Percentiles rank a stretch among this genome's conserved stretches.
phyloP scores from a whole-genome alignment of 2,113 vertebrate genomes.

The Podiceps cristatus region DNA sequence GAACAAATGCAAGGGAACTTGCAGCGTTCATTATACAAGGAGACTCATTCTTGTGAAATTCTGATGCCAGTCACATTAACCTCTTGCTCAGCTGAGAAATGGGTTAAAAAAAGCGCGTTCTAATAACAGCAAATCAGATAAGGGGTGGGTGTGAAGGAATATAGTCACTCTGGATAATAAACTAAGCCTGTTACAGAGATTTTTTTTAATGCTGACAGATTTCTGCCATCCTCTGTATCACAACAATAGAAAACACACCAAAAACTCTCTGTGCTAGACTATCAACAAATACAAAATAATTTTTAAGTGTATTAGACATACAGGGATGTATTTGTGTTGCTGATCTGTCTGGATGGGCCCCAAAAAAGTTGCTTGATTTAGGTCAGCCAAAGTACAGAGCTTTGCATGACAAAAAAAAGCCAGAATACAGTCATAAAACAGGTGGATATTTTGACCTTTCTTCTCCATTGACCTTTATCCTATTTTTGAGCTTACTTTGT shows the following conservation, averaged over 20 bases:
- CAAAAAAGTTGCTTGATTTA: neutral
- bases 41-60: neutral
- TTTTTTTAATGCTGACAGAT: neutral
- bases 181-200: neutral
- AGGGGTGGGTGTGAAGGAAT: neutral
- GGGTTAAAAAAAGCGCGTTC: neutral
- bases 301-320: neutral
- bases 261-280: neutral
- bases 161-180: neutral
- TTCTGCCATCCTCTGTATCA: neutral
- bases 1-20: neutral
- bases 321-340: neutral
- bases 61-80: neutral
- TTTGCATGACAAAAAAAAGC: neutral
- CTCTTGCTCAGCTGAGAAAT: neutral
- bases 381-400: conserved; percentile 10
- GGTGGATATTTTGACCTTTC: neutral
- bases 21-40: neutral
- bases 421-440: neutral
- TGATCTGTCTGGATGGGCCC: neutral
- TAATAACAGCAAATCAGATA: neutral
- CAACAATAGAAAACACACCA: neutral
- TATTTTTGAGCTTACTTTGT: neutral
- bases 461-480: neutral
- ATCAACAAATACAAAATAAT: neutral